Base-by-base conservation (phyloP, 2,797 vertebrate genomes). In the Anguilla marmorata region DNA sequence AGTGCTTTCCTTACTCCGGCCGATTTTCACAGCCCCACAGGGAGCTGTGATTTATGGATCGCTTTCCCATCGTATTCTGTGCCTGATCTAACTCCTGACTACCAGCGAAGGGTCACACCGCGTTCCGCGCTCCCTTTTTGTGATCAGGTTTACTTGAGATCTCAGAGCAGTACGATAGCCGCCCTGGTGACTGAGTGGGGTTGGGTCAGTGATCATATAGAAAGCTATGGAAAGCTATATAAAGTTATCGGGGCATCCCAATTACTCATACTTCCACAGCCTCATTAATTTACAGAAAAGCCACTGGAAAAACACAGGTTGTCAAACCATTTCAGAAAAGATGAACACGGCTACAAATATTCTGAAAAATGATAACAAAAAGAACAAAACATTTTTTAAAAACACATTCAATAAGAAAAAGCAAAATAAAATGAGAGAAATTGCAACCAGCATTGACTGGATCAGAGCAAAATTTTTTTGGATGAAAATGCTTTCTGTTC, bases 31-130 rank as follows among this genome's bases (percentile, higher is more conserved):
- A 82, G 41, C 79, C 41, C 79, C 37, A 3, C 45, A 21, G 41
- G 7, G 45, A 48, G 41, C 79, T n/a, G 79, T 82, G 79, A 82
- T 82, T 82, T 82, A 82, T 82, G 21, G 79, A 82, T n/a, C 3
- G 19, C 79, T 19, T 24, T 24, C 79, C 14, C 45, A 11, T 45
- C 2, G 41, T 50, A 48, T 45, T 9, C 79, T 7, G 41, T 11
- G 79, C 21, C 45, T 82, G 79, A 48, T 82, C 79, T 8, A 48
- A 50, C 79, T n/a, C 7, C 79, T 19, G 19, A 21, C 37, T n/a
- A n/a, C 21, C 45, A 11, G 21, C 45, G 0, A 82, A 19, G 45
- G 33, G 74, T 79, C 74, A 79, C 11, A 79, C 33, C 74, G 16
- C 74, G 19, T 41, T 79, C 74, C 21, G 1, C 79, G n/a, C 45